phyloP scores from a whole-genome alignment of 1,140 invertebrate species.

The Drosophila aff. region DNA sequence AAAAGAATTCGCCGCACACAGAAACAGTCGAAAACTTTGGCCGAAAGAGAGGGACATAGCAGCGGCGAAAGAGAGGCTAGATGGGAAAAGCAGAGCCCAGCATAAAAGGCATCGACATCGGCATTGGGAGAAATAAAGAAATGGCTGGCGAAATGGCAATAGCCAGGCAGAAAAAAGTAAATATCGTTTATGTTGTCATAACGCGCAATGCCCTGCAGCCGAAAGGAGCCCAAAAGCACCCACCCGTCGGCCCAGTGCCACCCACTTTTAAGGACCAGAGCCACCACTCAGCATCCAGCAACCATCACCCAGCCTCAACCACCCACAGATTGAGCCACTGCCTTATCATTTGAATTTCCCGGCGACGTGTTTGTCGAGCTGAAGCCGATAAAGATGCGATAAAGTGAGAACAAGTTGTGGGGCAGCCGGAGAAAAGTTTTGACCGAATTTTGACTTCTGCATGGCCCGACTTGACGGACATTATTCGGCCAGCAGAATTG shows the following conservation, averaged over 20 bases:
- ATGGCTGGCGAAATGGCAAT: slow-evolving; percentile 51
- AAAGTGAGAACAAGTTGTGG: slow-evolving; percentile 78
- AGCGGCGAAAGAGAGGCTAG: background rate
- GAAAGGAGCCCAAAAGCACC: slow-evolving; percentile 4
- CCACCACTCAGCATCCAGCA: background rate
- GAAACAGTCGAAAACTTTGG: slow-evolving; percentile 73
- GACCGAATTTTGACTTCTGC: slow-evolving; percentile 75
- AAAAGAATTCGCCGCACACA: slow-evolving; percentile 45
- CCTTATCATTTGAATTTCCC: slow-evolving; percentile 79
- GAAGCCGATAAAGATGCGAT: slow-evolving; percentile 79
- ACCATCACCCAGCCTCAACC: background rate
- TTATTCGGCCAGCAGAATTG: slow-evolving; percentile 66
- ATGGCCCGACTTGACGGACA: slow-evolving; percentile 65
- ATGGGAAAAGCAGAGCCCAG: slow-evolving; percentile 33
- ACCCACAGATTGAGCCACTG: slow-evolving; percentile 28
- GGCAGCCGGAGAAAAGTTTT: slow-evolving; percentile 65
- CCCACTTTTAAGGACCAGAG: slow-evolving; percentile 22
- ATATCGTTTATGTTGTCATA: slow-evolving; percentile 84
- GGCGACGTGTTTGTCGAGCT: slow-evolving; percentile 75
- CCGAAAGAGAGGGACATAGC: slow-evolving; percentile 17
- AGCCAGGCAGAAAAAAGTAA: slow-evolving; percentile 72
- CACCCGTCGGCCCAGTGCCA: background rate
- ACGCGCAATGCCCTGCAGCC: slow-evolving; percentile 74
- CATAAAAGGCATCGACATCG: slow-evolving; percentile 50
- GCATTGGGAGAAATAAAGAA: slow-evolving; percentile 38